phyloP scores from a whole-genome alignment of 2,797 vertebrate species.

The Callimico goeldii region DNA sequence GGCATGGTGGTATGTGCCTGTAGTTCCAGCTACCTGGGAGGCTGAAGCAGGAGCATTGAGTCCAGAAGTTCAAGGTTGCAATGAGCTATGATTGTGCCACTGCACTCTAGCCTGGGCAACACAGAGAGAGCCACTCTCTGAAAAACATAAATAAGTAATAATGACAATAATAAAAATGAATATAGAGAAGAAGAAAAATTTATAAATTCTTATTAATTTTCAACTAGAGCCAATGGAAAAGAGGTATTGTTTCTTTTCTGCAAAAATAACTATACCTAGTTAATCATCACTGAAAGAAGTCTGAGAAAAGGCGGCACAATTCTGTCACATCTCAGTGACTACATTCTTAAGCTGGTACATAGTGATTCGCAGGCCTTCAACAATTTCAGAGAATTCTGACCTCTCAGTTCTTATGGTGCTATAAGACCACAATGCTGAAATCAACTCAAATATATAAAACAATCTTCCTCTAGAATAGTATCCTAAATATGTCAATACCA shows the following conservation, averaged over 20 bases:
- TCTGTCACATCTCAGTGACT: not conserved
- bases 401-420: not conserved
- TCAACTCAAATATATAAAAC: not conserved
- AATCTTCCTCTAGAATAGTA: not conserved
- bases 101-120: not conserved
- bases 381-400: not conserved
- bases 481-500: not conserved
- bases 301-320: not conserved
- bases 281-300: not conserved
- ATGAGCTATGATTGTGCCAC: not conserved
- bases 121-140: not conserved
- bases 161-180: not conserved
- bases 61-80: not conserved
- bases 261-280: not conserved
- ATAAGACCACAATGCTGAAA: not conserved
- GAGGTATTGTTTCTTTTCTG: not conserved
- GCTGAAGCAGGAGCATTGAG: not conserved
- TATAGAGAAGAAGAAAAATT: not conserved
- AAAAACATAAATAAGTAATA: not conserved
- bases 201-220: slow-evolving; percentile 32
- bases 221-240: not conserved
- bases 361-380: not conserved
- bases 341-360: not conserved
- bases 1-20: not conserved
- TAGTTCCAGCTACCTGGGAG: not conserved